Evolutionary conservation across 2,888 invertebrate species (phyloP), one percentile per base, ranked within the genome.

Genomic region (Chironomus tentans): DNA sequence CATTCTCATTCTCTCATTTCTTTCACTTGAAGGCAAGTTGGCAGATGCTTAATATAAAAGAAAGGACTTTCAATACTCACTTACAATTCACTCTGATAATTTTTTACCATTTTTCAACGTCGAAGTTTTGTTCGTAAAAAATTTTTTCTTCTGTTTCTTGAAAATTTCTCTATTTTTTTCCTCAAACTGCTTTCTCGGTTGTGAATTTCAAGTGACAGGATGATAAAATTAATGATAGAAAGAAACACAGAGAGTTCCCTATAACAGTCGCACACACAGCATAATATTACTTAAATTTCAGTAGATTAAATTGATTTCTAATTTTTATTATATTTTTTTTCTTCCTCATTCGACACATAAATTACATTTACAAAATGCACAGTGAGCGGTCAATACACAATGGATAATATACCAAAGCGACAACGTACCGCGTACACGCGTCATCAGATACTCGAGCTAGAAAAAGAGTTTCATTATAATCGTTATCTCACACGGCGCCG

Each of bases 391-490:
- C 89, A 90, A 71, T 95, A 89, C 84, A 93, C 93, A 83, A 94
- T 95, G 7, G 95, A 95, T 77, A 50, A 94, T 92, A 96, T 97
- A 84, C 95, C 96, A 74, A 97, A 97, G 85, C 88, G 98, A 78
- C 97, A 97, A 84, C 89, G 98, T 80, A 98, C 97, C 79, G 97
- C 97, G 78, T 98, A 98, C 88, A 98, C 97, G 78, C 90, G 98
- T 84, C 96, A 97, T 87, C 98, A 98, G 88, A 97, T 97, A 82
- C 88, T 98, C 83, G 97, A 98, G 85, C 87, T 98, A 82, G 97
- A 97, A 84, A 97, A 97, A 84, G 97, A 97, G 87, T 98, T 98
- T 85, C 97, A 98, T 85, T 97, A 93, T 88, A 98, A 97, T 87
- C 90, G 95, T 82, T 98, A 98, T 87, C 88, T 98, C 84, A 97